Conservation (phyloP, 2,888 invertebrate species). For the Drosophila histrio region DNA sequence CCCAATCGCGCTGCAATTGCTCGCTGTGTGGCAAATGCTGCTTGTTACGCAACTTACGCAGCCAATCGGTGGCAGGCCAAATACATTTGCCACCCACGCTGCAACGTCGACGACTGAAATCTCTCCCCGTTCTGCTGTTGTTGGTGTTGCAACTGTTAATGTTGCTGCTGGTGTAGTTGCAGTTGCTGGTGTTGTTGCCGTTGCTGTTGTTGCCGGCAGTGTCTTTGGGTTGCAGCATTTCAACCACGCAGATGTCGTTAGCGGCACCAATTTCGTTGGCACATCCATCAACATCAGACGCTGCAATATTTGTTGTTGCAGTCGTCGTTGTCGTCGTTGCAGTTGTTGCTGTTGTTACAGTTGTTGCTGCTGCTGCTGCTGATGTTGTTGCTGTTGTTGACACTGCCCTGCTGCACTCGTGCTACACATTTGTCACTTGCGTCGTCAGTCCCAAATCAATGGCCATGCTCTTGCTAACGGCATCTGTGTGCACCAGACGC, state of each 20-base stretch:
- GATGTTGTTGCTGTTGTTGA: constrained; percentile 41
- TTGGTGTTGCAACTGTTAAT: background rate
- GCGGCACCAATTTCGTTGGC: constrained; percentile 37
- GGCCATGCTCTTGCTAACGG: constrained; percentile 76
- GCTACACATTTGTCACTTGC: constrained; percentile 85
- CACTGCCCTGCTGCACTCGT: constrained; percentile 70
- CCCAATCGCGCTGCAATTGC: constrained; percentile 5
- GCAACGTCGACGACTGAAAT: constrained; percentile 50
- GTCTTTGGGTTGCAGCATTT: constrained; percentile 55
- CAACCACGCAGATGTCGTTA: constrained; percentile 72
- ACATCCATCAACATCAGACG: constrained; percentile 68
- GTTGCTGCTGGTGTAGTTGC: background rate
- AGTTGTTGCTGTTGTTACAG: constrained; percentile 18
- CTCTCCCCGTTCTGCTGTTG: background rate
- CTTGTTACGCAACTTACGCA: constrained; percentile 70
- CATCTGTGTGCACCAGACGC: constrained; percentile 71
- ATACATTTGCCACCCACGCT: constrained; percentile 65
- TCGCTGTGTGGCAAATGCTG: constrained; percentile 7
- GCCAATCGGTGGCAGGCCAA: constrained; percentile 72
- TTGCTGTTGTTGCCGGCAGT: constrained; percentile 25
- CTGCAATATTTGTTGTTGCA: constrained; percentile 32
- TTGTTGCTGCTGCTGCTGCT: constrained; percentile 30
- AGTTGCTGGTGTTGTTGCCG: constrained; percentile 9
- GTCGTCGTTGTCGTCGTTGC: too few relatives aligned
- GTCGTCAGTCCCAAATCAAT: constrained; percentile 80